These are phyloP conservation scores for Apus apus DNA, from an alignment of 2,113 vertebrate genomes.

Conservation along the genomic window DNA sequence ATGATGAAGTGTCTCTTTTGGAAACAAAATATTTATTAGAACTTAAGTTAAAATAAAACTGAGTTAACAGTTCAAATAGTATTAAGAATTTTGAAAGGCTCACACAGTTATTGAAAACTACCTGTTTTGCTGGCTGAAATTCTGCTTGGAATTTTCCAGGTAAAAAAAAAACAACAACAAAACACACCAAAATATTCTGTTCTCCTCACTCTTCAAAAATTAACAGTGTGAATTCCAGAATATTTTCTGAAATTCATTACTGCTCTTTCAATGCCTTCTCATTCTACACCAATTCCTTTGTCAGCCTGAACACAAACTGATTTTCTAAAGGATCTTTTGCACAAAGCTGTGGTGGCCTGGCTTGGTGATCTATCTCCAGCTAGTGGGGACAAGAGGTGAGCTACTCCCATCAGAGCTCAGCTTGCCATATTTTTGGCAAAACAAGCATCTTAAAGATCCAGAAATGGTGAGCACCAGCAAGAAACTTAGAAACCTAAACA, in stretches of 20 bases:
- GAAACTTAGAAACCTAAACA: too few relatives aligned
- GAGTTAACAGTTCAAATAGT: neutral
- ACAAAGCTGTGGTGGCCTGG: neutral
- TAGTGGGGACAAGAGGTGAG: neutral
- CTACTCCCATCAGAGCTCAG: neutral
- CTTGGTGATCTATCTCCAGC: neutral
- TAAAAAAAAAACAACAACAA: neutral
- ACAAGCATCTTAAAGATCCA: too few relatives aligned
- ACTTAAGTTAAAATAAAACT: neutral
- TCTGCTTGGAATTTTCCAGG: neutral
- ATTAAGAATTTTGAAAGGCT: neutral
- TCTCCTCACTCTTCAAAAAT: neutral
- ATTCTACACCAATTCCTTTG: neutral
- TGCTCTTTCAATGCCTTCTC: neutral
- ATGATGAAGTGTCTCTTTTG: neutral
- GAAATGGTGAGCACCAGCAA: too few relatives aligned
- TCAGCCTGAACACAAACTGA: neutral
- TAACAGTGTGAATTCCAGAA: neutral
- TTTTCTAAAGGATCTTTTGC: neutral
- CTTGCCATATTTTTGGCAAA: neutral
- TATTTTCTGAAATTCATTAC: neutral
- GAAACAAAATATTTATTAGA: neutral
- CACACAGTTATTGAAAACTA: neutral
- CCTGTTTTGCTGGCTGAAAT: neutral
- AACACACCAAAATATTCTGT: neutral